phyloP scores from a whole-genome alignment of 2,113 vertebrate genomes.

The Tauraco erythrolophus region DNA sequence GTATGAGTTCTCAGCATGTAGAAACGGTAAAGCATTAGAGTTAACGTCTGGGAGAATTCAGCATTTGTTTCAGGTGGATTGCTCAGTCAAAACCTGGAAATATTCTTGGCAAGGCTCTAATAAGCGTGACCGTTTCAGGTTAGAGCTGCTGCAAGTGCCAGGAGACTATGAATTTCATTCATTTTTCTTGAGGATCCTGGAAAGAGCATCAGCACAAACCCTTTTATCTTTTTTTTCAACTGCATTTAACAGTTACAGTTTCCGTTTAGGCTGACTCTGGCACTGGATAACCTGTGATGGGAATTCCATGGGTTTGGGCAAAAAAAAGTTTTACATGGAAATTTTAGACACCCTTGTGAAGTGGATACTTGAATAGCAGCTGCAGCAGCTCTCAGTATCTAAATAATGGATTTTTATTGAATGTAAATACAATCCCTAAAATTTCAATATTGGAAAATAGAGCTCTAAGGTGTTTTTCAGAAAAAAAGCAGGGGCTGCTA shows the following conservation, averaged over 20 bases:
- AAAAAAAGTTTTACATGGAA: background rate
- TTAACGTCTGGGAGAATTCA: background rate
- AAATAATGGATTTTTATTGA: slow-evolving; percentile 8
- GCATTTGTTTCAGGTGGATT: slow-evolving; percentile 8
- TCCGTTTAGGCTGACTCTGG: background rate
- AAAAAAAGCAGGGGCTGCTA: background rate
- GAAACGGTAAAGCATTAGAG: background rate
- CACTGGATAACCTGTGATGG: background rate
- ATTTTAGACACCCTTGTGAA: background rate
- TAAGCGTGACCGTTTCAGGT: background rate
- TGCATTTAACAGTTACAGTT: background rate
- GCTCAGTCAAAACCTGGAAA: background rate
- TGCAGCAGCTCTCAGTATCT: background rate
- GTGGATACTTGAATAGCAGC: background rate
- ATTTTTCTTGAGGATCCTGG: background rate
- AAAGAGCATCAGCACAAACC: background rate
- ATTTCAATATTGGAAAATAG: background rate
- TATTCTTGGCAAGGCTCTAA: background rate
- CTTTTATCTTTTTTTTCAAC: background rate
- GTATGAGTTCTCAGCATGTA: background rate
- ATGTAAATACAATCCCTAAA: background rate
- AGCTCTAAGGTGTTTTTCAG: background rate
- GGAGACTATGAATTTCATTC: slow-evolving; percentile 9
- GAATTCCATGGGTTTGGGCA: background rate
- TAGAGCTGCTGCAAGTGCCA: background rate